A percentile compares a stretch with the other conserved stretches of the same genome.
phyloP scores from a whole-genome alignment of 2,113 vertebrate species.

The Ophthalmolycus amberensis region DNA sequence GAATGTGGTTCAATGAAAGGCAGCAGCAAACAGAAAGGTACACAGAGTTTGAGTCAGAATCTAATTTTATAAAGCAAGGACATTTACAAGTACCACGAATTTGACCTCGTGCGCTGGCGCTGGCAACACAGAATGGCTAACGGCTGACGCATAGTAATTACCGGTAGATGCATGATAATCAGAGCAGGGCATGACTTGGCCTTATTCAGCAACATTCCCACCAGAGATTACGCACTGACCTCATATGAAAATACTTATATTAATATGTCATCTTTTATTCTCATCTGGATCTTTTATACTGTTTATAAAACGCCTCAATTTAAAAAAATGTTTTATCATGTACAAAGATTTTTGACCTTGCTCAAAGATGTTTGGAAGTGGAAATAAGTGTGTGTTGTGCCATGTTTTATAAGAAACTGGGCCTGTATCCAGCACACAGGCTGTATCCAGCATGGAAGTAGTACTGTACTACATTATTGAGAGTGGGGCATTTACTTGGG shows the following conservation, averaged over 20 bases:
- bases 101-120: conserved; percentile 67
- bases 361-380: conserved; percentile 5
- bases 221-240: conserved; percentile 58
- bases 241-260: conserved; percentile 49
- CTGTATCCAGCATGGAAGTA: conserved; percentile 44
- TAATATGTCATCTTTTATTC: conserved; percentile 58
- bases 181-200: conserved; percentile 57
- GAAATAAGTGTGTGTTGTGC: conserved; percentile 5
- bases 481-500: conserved; percentile 53
- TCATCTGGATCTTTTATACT: conserved; percentile 40
- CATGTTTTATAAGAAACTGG: conserved; percentile 37
- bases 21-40: no score
- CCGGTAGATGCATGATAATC: conserved; percentile 60
- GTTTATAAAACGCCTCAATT: conserved; percentile 33
- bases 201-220: conserved; percentile 66
- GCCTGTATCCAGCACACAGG: conserved; percentile 25
- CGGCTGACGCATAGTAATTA: conserved; percentile 59
- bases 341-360: conserved; percentile 3
- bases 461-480: conserved; percentile 66
- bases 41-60: conserved; percentile 56
- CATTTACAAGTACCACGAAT: conserved; percentile 68
- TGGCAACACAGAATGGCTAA: conserved; percentile 59
- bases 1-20: no score
- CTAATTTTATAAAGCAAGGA: conserved; percentile 74
- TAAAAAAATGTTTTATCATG: conserved; percentile 8